A percentile compares a stretch with the other conserved stretches of the same genome.
These are phyloP conservation scores for Ptychoptera contaminata DNA, from an alignment of 2,888 invertebrate species.

Conservation along the genomic window DNA sequence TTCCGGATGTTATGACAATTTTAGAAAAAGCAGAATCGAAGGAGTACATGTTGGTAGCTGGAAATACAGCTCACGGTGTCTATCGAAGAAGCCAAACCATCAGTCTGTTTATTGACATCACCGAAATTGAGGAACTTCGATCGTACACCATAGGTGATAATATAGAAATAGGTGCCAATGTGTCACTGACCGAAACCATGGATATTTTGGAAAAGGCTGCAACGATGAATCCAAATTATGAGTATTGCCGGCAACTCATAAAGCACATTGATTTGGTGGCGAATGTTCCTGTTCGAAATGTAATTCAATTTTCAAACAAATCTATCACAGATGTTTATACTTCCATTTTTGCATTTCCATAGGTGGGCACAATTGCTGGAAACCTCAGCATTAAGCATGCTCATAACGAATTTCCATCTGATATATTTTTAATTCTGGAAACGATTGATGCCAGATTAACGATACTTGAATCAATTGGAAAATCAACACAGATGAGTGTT, in stretches of 20 bases:
- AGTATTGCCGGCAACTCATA: slow-evolving; percentile 34
- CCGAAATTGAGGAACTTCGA: slow-evolving; percentile 38
- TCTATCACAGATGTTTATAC: not conserved
- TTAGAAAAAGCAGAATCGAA: slow-evolving; percentile 26
- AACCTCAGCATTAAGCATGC: slow-evolving; percentile 52
- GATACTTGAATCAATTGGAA: slow-evolving; percentile 17
- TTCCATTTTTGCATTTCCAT: slow-evolving; percentile 14
- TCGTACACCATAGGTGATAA: slow-evolving; percentile 20
- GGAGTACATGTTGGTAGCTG: slow-evolving; percentile 49
- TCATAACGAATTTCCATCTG: slow-evolving; percentile 53
- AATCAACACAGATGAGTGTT: slow-evolving; percentile 15
- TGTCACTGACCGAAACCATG: slow-evolving; percentile 33
- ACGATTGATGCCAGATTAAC: slow-evolving; percentile 22
- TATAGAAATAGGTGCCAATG: slow-evolving; percentile 31
- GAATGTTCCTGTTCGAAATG: slow-evolving; percentile 44
- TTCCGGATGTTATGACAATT: slow-evolving; percentile 36
- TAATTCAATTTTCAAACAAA: slow-evolving; percentile 20
- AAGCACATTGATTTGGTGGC: slow-evolving; percentile 42
- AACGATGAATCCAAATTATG: slow-evolving; percentile 28
- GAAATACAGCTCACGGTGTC: slow-evolving; percentile 61
- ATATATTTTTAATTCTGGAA: slow-evolving; percentile 41
- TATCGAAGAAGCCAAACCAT: slow-evolving; percentile 22
- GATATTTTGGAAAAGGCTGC: slow-evolving; percentile 23
- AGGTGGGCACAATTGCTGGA: slow-evolving; percentile 51
- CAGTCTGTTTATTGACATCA: slow-evolving; percentile 47